Base-by-base conservation (phyloP, 2,797 vertebrate genomes). In the Sternotherus odoratus region DNA sequence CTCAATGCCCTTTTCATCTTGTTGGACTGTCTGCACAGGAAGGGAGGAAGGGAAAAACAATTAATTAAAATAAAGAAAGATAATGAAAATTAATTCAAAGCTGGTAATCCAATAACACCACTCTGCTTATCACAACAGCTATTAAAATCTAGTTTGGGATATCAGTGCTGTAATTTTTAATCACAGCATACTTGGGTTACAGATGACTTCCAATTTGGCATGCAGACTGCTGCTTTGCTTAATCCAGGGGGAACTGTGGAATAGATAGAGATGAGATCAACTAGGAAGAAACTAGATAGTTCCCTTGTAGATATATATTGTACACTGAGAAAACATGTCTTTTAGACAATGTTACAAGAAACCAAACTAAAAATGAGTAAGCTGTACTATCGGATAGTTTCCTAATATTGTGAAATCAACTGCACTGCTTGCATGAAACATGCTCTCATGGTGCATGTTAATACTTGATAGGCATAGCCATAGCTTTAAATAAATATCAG, bases 91-190 rank as follows among this genome's bases (percentile, higher is more conserved):
- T 75, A 93, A 94, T 95, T 97, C 80, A 78, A 95, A 88, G 4
- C 39, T 92, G 83, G 48, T 79, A 84, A 96, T 93, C 87, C 60
- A 93, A 63, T 91, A 95, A 93, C 19, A 54, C 48, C 30, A 91
- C 78, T 86, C 50, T 95, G 93, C 77, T 95, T 88, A 96, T 87
- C 91, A 81, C 79, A 89, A 63, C 90, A 84, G 51, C 72, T 88
- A 85, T 95, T 96, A 93, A 97, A 95, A 92, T 94, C 82, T 82
- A 92, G 90, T 94, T 95, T 90, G 87, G 86, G 36, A 88, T 86
- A 90, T 90, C 90, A 74, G 43, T 78, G 26, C 28, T 79, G 66
- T 46, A 84, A 93, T 92, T 97, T 96, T 90, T 95, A 96, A 93
- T 86, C 95, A 95, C 26, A 85, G 50, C 17, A 78, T 82, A 66